Evolutionary conservation across 2,888 invertebrate species (phyloP), one percentile per base, ranked within the genome.

Genomic region (Morpho deidamia): DNA sequence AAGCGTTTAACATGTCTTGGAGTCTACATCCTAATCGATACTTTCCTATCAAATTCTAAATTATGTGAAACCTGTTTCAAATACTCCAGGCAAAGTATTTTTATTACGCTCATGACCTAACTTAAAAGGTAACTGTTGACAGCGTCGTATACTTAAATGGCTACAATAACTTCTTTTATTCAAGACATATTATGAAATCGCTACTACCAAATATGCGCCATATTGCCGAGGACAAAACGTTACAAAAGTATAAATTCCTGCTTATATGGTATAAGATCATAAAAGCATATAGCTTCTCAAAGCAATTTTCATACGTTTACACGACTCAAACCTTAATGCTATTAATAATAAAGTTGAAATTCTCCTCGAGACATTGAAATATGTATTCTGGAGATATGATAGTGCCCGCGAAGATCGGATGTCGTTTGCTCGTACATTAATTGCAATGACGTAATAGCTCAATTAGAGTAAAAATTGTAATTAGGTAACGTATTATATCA

Each of bases 371-470:
- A 33, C 1, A 12, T 9, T 11, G 8, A 2, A n/a, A n/a, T n/a
- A 35, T 44, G 32, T 8, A 23, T 11, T 23, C 11, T 33, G 1
- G 14, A 49, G 49, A 12, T 41, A 49, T 49, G 35, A 37, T 33
- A 49, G 42, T 42, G 37, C 35, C 23, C 14, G 10, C 49, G 11
- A 42, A 42, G 42, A 49, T 49, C 42, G 40, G 42, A 42, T 49
- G 49, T 34, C 5, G 23, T 23, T 23, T 23, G 4, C 4, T 23
- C 23, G 37, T 55, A 10, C 35, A 44, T 45, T 50, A 56, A 54
- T 49, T 38, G 32, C 41, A 43, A 46, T 59, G 53, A 59, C 54
- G 59, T 59, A 46, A 54, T 43, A 47, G 34, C 41, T 53, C 49
- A 38, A 54, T 47, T 56, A 44, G 43, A 37, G 33, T 49, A 46